Evolutionary conservation across 2,113 vertebrate species (phyloP).

Genomic region (Pteropus alecto): DNA sequence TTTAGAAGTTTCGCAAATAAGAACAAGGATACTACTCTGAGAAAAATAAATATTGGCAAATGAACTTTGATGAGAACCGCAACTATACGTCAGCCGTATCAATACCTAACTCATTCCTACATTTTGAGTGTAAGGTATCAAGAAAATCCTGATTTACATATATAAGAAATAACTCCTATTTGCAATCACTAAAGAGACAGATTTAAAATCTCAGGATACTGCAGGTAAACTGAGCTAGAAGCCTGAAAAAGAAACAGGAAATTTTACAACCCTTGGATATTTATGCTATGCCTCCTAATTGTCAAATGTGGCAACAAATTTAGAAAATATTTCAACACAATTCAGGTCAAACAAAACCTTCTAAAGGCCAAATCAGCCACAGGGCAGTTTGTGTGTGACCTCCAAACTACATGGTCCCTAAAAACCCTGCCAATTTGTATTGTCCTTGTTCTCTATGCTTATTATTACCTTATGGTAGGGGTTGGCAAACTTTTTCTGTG

Average conservation of each 20-base stretch:
- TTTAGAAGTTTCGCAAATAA: background rate
- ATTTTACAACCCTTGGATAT: background rate
- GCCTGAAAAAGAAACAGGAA: background rate
- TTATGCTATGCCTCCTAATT: background rate
- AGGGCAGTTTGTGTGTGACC: background rate
- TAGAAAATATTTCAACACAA: background rate
- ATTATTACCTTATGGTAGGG: background rate
- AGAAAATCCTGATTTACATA: constrained; percentile 2
- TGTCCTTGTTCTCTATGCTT: background rate
- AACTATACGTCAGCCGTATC: background rate
- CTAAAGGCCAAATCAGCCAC: background rate
- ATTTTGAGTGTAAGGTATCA: background rate
- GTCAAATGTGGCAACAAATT: background rate
- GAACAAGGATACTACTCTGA: background rate
- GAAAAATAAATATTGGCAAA: background rate
- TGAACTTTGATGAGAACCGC: background rate
- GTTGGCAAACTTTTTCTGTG: background rate
- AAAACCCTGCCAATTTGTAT: background rate
- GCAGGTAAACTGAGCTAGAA: background rate
- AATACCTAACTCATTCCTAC: background rate
- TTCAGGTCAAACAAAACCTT: background rate
- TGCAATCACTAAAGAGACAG: background rate
- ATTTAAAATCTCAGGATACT: background rate
- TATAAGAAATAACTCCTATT: background rate
- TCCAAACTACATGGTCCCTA: background rate